Evolutionary conservation across 2,113 vertebrate genomes (phyloP).

Genomic region (Phainopepla nitens): DNA sequence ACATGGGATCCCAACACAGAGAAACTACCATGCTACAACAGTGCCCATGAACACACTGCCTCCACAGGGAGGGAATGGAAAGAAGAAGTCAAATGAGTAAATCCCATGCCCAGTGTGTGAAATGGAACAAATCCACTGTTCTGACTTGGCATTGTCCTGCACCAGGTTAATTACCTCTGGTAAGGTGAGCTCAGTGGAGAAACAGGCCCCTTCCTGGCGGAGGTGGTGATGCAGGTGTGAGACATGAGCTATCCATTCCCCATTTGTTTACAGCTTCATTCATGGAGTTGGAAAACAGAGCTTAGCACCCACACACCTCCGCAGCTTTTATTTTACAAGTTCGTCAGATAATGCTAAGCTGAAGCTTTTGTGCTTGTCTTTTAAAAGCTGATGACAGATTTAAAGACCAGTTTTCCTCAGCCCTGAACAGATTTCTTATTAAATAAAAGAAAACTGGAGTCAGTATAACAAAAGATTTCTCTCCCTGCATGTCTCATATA

Average conservation of each 20-base stretch:
- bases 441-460: slow-evolving; percentile 4
- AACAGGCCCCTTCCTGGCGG: background rate
- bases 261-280: background rate
- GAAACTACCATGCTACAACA: fast-evolving
- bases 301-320: background rate
- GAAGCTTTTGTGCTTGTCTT: background rate
- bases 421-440: background rate
- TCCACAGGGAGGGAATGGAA: background rate
- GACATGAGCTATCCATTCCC: background rate
- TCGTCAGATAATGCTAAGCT: background rate
- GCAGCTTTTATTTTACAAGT: slow-evolving; percentile 3
- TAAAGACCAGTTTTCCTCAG: slow-evolving; percentile 26
- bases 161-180: background rate
- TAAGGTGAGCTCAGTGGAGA: background rate
- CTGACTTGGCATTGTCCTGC: background rate
- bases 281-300: background rate
- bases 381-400: slow-evolving; percentile 7
- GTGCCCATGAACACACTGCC: background rate
- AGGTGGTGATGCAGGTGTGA: background rate
- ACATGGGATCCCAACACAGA: background rate
- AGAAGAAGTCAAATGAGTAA: background rate
- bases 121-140: background rate
- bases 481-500: background rate
- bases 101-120: background rate
- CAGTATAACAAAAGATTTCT: background rate